phyloP scores from a whole-genome alignment of 2,797 vertebrate species.

The Manis javanica region DNA sequence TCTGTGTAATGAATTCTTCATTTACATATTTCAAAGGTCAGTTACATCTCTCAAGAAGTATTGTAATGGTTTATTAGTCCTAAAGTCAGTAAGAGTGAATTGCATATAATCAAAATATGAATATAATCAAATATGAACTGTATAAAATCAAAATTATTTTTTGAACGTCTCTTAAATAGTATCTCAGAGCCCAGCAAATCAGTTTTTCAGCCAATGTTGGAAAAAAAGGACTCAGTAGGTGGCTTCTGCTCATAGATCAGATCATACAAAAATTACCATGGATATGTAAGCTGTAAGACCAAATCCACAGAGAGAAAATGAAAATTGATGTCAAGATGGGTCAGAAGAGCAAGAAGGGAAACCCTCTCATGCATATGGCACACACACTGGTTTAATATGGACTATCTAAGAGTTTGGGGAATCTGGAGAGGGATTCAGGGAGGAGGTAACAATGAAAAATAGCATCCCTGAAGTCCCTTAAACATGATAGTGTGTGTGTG shows the following conservation, averaged over 20 bases:
- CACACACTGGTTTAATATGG: neutral
- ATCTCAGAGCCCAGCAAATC: neutral
- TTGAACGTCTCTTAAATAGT: constrained; percentile 13
- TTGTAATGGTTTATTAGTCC: neutral
- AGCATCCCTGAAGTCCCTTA: neutral
- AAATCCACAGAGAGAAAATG: neutral
- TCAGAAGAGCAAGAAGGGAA: neutral
- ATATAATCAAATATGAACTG: neutral
- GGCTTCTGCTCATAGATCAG: neutral
- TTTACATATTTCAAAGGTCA: neutral
- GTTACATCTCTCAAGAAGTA: neutral
- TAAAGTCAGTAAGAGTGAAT: neutral
- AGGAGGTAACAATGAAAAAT: neutral
- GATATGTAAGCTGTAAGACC: neutral
- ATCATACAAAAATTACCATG: neutral
- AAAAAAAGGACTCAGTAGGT: neutral
- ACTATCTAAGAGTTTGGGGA: neutral
- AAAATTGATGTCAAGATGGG: neutral
- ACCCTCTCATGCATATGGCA: neutral
- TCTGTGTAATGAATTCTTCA: neutral
- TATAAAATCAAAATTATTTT: constrained; percentile 14
- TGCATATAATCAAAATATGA: neutral
- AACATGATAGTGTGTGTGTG: neutral
- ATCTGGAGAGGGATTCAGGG: neutral
- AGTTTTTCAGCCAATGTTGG: neutral